Evolutionary conservation across 1,140 invertebrate species (phyloP), one percentile per base, ranked within the genome.

Genomic region (Tetramorium simillimum): DNA sequence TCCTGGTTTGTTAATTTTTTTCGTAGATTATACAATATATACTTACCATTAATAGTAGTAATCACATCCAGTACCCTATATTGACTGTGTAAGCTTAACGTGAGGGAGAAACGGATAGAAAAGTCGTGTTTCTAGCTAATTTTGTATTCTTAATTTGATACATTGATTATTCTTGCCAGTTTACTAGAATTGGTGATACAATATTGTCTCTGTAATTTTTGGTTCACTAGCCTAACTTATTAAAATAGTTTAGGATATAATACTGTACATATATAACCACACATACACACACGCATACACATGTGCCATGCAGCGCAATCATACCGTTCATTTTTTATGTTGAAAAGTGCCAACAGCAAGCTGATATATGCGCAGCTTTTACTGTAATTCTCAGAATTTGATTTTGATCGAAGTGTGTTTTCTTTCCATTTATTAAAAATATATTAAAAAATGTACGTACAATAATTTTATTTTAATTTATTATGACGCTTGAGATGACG

Each of bases 211-310:
- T 60, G 78, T 91, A 91, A 49, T 58, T 86, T 85, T 87, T 75
- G 53, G 60, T 84, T 72, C 43, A 67, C 65, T 89, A 84, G 28
- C 51, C 76, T 89, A 92, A 87, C 62, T 88, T 88, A 92, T 90
- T 89, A 91, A 91, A 93, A 92, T 91, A 87, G 91, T 89, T 88
- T 91, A 91, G 76, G 81, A 91, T 93, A 92, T 92, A 91, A 93
- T 93, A 94, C 89, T 93, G 89, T 92, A 92, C 88, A 92, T 84
- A 86, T 72, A 33, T 33, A 33, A 33, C 3, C 33, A 33, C 33
- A 33, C 33, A 33, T 33, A 33, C 33, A 33, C 33, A 33, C 33
- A 33, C 33, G 33, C 33, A 33, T 33, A 33, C 33, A 33, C 33
- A 33, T 33, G 33, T 33, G 33, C 0, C 33, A 33, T 4, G 33